These are phyloP conservation scores for Torymus tubicola DNA, from an alignment of 2,888 invertebrate species.

Conservation along the genomic window DNA sequence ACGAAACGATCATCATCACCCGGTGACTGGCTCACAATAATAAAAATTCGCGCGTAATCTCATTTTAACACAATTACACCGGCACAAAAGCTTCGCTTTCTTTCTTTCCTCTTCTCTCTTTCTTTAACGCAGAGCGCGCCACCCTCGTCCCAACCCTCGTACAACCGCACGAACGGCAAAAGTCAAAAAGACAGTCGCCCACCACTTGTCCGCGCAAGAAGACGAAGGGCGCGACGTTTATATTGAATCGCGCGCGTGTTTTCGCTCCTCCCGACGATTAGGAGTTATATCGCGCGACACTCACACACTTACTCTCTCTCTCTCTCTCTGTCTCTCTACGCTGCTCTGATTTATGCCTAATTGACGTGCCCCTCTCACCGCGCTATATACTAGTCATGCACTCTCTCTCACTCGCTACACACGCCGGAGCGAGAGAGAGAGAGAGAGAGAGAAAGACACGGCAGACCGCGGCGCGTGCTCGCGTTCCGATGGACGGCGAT, in stretches of 20 bases:
- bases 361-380: constrained; percentile 31
- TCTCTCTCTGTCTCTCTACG: too few relatives aligned
- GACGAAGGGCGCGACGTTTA: constrained; percentile 3
- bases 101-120: not conserved
- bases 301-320: too few relatives aligned
- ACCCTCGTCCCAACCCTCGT: not conserved
- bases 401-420: not conserved
- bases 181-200: not conserved
- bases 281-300: too few relatives aligned
- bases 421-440: not conserved
- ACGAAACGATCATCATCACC: not conserved
- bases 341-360: constrained; percentile 50
- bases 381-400: not conserved
- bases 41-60: not conserved
- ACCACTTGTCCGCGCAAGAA: not conserved
- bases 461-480: too few relatives aligned
- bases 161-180: too few relatives aligned
- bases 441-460: not conserved
- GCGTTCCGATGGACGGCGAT: constrained; percentile 47
- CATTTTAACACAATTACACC: constrained; percentile 26
- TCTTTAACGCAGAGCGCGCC: not conserved
- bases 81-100: constrained; percentile 2
- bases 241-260: not conserved
- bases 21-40: not conserved
- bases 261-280: not conserved